phyloP scores from a whole-genome alignment of 2,888 invertebrate genomes.

The Ornithoptera priamus region DNA sequence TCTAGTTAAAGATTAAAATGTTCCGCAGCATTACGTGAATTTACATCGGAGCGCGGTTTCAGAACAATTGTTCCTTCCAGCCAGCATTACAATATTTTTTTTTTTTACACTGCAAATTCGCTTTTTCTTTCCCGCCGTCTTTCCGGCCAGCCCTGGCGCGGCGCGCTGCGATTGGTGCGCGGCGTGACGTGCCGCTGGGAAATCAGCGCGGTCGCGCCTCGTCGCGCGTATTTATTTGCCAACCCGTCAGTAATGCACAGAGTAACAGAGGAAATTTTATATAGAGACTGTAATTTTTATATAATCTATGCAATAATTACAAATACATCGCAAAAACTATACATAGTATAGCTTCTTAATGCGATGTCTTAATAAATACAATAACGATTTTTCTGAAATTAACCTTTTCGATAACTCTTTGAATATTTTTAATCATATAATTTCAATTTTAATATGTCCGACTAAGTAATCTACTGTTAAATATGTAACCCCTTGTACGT shows the following conservation, averaged over 20 bases:
- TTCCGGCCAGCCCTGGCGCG: constrained; percentile 31
- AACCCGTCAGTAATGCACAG: constrained; percentile 36
- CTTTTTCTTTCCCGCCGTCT: constrained; percentile 24
- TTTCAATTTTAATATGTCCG: too few relatives aligned
- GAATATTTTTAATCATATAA: too few relatives aligned
- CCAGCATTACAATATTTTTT: constrained; percentile 13
- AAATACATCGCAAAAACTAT: too few relatives aligned
- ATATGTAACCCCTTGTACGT: too few relatives aligned
- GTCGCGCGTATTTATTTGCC: constrained; percentile 42
- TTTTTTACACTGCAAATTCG: constrained; percentile 17
- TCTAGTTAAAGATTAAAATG: constrained; percentile 3
- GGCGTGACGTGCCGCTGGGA: constrained; percentile 61
- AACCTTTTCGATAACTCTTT: too few relatives aligned
- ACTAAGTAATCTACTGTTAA: too few relatives aligned
- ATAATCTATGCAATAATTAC: too few relatives aligned
- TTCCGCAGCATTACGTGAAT: constrained; percentile 5
- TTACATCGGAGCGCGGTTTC: constrained; percentile 15
- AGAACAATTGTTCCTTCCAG: constrained; percentile 21
- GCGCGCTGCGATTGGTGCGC: constrained; percentile 52
- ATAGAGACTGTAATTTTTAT: too few relatives aligned
- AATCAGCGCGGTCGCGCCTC: constrained; percentile 56
- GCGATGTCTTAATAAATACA: too few relatives aligned
- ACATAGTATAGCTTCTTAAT: too few relatives aligned
- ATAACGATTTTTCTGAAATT: too few relatives aligned
- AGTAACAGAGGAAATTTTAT: constrained; percentile 28